phyloP scores from a whole-genome alignment of 2,797 vertebrate genomes.

The Chaetophractus vellerosus region DNA sequence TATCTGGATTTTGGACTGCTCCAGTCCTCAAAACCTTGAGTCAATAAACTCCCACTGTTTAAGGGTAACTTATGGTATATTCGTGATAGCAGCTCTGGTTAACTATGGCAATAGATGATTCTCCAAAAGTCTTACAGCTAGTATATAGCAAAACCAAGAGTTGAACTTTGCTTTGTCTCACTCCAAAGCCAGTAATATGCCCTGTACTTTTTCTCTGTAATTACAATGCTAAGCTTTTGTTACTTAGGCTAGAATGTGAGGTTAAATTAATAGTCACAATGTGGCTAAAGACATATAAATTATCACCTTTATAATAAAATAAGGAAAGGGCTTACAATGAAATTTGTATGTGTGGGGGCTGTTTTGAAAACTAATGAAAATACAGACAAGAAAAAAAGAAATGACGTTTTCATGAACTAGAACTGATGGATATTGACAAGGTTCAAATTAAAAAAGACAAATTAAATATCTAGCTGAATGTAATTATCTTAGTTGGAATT shows the following conservation, averaged over 20 bases:
- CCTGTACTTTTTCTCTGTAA: background rate
- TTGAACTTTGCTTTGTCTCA: background rate
- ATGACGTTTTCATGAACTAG: background rate
- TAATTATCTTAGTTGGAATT: background rate
- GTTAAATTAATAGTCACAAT: background rate
- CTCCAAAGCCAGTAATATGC: background rate
- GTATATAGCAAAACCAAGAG: background rate
- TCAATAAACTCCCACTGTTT: too few species aligned
- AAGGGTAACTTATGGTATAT: too few species aligned
- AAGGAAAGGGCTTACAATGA: background rate
- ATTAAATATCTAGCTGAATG: background rate
- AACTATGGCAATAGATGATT: background rate
- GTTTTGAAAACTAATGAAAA: background rate
- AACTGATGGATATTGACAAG: background rate
- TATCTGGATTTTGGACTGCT: too few species aligned
- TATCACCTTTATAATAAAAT: background rate
- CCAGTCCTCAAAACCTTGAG: too few species aligned
- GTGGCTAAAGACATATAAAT: background rate
- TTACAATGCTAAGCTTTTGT: background rate
- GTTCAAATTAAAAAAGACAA: conserved; percentile 3
- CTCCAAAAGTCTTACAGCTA: background rate
- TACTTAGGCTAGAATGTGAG: background rate
- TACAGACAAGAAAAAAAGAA: background rate
- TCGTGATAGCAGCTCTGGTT: too few species aligned
- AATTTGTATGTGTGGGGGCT: background rate